Conservation (phyloP, 30 jellyfish, hydroid and myxozoan species). For the Cassiopea andromeda region DNA sequence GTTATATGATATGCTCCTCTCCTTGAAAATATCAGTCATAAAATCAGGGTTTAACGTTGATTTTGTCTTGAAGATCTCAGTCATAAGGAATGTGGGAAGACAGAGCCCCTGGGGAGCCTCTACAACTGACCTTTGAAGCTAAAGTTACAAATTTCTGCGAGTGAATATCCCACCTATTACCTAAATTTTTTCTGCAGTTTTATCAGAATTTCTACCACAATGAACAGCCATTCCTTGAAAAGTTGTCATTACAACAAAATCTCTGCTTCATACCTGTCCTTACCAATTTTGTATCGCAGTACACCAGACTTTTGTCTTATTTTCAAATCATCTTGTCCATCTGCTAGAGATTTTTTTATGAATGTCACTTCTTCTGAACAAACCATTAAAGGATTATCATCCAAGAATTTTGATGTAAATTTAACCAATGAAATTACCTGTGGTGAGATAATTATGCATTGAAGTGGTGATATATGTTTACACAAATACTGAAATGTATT, state of each 20-base stretch:
- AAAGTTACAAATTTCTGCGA: too few relatives aligned
- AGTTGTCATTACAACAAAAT: too few relatives aligned
- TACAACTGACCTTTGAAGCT: too few relatives aligned
- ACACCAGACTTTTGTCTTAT: conserved; percentile 86
- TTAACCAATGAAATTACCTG: conserved; percentile 79
- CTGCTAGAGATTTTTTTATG: conserved; percentile 69
- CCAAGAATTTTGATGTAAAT: conserved; percentile 62
- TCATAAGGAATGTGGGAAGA: too few relatives aligned
- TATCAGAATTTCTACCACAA: not conserved
- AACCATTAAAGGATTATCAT: conserved; percentile 80
- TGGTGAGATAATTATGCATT: not conserved
- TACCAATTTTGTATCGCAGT: conserved; percentile 49
- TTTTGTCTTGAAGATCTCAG: too few relatives aligned
- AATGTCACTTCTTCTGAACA: conserved; percentile 88
- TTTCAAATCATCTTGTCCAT: conserved; percentile 79
- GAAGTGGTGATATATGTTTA: too few relatives aligned
- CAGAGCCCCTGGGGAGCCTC: too few relatives aligned
- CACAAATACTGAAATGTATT: too few relatives aligned
- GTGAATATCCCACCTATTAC: too few relatives aligned
- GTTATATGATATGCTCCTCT: too few relatives aligned
- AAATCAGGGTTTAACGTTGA: too few relatives aligned
- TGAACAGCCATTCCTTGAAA: not conserved
- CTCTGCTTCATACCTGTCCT: conserved; percentile 36
- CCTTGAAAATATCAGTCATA: too few relatives aligned
- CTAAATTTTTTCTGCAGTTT: not conserved